Evolutionary conservation across 2,888 invertebrate species (phyloP).

Genomic region (Drosophila mimetica): DNA sequence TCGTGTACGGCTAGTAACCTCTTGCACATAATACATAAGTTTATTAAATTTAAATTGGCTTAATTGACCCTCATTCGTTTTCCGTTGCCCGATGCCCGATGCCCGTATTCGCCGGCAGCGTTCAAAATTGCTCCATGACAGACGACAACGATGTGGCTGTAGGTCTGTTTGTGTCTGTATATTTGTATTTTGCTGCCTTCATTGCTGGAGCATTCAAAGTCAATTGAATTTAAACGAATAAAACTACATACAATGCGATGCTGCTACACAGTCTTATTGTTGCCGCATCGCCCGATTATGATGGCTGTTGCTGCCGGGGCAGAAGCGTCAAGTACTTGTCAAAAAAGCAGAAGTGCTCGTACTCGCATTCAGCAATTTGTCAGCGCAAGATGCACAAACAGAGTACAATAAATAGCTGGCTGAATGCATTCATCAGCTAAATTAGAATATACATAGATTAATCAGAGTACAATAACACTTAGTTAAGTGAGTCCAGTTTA

Average conservation of each 20-base stretch:
- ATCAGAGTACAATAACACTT: conserved; percentile 50
- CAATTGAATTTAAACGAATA: conserved; percentile 78
- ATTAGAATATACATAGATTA: conserved; percentile 66
- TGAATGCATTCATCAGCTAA: conserved; percentile 56
- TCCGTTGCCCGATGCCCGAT: conserved; percentile 61
- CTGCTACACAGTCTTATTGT: conserved; percentile 45
- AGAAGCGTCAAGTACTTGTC: conserved; percentile 60
- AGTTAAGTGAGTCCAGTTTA: conserved; percentile 36
- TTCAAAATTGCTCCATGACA: conserved; percentile 42
- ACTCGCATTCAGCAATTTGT: conserved; percentile 57
- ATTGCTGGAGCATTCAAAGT: conserved; percentile 77
- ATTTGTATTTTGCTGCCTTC: conserved; percentile 58
- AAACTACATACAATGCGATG: conserved; percentile 68
- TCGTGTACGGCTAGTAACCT: conserved; percentile 75
- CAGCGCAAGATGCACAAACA: conserved; percentile 53
- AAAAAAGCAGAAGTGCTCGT: conserved; percentile 46
- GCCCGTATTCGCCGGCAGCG: conserved; percentile 52
- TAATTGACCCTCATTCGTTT: conserved; percentile 84
- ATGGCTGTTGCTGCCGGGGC: conserved; percentile 52
- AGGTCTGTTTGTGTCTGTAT: conserved; percentile 14
- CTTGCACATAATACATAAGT: conserved; percentile 84
- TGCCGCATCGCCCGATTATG: conserved; percentile 70
- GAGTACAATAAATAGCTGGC: conserved; percentile 33
- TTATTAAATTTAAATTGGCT: conserved; percentile 85
- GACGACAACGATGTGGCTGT: conserved; percentile 26